A percentile compares a stretch with the other conserved stretches of the same genome.
phyloP scores from a whole-genome alignment of 2,888 invertebrate species.

The Tortrix viridana region DNA sequence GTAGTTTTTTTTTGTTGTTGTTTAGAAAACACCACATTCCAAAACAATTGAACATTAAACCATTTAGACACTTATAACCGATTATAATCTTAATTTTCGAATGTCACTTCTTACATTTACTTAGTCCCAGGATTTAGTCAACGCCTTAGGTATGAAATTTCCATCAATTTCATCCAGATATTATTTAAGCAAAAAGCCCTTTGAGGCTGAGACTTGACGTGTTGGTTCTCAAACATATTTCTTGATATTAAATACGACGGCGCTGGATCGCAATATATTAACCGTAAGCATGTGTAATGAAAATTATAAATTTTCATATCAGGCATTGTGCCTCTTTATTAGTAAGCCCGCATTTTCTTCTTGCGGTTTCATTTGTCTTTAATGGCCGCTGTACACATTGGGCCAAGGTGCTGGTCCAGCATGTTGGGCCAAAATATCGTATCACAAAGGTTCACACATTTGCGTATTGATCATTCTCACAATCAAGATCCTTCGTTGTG shows the following conservation, averaged over 20 bases:
- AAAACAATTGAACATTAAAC: too few species aligned
- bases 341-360: background rate
- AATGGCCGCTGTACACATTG: too few species aligned
- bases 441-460: too few species aligned
- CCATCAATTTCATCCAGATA: background rate
- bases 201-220: background rate
- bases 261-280: conserved; percentile 7
- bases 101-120: too few species aligned
- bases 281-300: conserved; percentile 5
- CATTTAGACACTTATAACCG: too few species aligned
- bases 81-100: too few species aligned
- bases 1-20: too few species aligned
- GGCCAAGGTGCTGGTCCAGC: too few species aligned
- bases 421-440: too few species aligned
- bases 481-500: too few species aligned
- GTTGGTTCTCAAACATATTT: background rate
- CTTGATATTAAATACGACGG: conserved; percentile 3
- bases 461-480: too few species aligned
- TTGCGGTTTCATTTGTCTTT: background rate
- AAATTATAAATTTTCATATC: conserved; percentile 13
- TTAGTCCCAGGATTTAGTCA: background rate
- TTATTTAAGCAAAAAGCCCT: background rate
- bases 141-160: background rate
- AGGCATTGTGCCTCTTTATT: background rate
- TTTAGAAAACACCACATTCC: too few species aligned